These are phyloP conservation scores for Gallinago paraguaiae DNA, from an alignment of 2,113 vertebrate genomes.

Conservation along the genomic window DNA sequence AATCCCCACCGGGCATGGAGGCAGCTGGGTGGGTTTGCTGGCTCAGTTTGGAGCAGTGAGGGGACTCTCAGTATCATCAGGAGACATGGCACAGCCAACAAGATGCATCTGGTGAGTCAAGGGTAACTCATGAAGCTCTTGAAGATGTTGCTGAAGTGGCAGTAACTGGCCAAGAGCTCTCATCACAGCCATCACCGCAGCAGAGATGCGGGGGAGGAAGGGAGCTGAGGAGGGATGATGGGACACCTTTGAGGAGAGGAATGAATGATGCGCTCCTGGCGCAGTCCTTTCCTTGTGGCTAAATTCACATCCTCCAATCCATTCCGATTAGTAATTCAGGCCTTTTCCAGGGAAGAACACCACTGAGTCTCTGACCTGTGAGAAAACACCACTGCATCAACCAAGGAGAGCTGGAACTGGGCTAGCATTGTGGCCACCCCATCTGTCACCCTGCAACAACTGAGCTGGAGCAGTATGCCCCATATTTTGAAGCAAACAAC, in stretches of 20 bases:
- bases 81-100: rapidly evolving
- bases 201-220: rapidly evolving
- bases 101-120: background rate
- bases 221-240: rapidly evolving
- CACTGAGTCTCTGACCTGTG: background rate
- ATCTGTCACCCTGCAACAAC: background rate
- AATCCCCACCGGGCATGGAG: background rate
- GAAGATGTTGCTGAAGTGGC: background rate
- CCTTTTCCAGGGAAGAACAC: background rate
- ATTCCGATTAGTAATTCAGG: background rate
- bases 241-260: background rate
- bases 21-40: background rate
- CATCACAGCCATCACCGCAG: background rate
- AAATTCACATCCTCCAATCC: background rate
- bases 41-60: background rate
- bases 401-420: background rate
- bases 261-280: rapidly evolving
- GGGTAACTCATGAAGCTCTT: background rate
- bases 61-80: rapidly evolving
- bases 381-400: background rate
- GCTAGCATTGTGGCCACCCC: background rate
- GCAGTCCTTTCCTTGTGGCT: background rate
- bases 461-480: background rate
- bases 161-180: background rate
- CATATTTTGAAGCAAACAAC: background rate